Conservation (phyloP, 2,113 vertebrate genomes). For the Melospiza georgiana region DNA sequence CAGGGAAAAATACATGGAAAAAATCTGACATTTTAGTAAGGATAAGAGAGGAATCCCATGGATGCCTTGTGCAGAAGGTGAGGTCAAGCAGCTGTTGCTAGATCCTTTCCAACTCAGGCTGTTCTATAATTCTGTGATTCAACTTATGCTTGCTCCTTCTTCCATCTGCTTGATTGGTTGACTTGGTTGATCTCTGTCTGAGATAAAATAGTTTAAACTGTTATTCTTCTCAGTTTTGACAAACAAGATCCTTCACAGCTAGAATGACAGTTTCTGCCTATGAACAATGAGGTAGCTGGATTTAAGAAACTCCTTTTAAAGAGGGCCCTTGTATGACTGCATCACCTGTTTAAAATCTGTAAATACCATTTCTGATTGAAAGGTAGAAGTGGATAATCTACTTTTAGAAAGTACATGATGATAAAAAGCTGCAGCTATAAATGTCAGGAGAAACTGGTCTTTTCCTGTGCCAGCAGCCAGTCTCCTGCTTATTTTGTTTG, state of each 20-base stretch:
- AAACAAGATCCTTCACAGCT: not conserved
- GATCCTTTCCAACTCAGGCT: not conserved
- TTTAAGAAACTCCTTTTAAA: not conserved
- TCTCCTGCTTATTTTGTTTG: not conserved
- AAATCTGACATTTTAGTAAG: conserved; percentile 34
- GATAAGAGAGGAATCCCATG: not conserved
- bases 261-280: not conserved
- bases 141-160: not conserved
- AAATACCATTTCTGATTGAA: not conserved
- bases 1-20: not conserved
- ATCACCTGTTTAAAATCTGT: not conserved
- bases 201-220: not conserved
- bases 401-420: not conserved
- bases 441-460: not conserved
- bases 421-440: not conserved
- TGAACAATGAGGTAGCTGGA: not conserved
- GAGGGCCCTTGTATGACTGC: not conserved
- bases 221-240: not conserved
- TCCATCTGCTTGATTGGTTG: not conserved
- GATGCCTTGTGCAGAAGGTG: not conserved
- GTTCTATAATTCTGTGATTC: not conserved
- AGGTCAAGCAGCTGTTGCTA: not conserved
- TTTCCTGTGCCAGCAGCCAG: not conserved
- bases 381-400: not conserved
- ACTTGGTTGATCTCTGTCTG: not conserved